phyloP scores from a whole-genome alignment of 2,113 vertebrate species.

The Falco punctatus region DNA sequence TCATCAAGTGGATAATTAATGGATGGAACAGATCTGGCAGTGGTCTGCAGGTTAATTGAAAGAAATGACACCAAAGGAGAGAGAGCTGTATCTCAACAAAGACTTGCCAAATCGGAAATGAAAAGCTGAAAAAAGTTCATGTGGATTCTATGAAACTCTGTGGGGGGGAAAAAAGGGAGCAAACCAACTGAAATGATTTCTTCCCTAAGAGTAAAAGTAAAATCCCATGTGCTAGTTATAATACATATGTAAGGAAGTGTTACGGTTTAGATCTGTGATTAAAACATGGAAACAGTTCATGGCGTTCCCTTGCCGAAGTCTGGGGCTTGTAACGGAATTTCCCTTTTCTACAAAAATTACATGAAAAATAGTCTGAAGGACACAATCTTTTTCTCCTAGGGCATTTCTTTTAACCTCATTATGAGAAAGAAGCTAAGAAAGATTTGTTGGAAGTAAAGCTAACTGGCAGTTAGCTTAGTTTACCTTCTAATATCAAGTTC shows the following conservation, averaged over 20 bases:
- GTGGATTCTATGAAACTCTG: neutral
- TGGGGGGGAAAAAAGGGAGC: fast-evolving
- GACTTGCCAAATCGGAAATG: neutral
- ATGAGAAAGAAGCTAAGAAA: neutral
- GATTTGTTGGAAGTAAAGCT: neutral
- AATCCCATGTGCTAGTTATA: neutral
- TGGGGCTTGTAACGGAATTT: neutral
- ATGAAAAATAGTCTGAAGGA: neutral
- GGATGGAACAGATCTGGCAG: neutral
- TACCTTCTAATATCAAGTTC: neutral
- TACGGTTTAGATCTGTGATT: neutral
- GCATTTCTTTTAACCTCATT: neutral
- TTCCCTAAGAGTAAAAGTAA: neutral
- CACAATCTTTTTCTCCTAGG: neutral
- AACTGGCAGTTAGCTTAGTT: neutral
- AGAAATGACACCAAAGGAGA: neutral
- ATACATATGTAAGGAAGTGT: neutral
- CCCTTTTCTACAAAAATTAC: neutral
- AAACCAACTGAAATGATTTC: neutral
- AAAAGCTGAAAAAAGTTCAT: neutral
- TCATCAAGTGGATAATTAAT: neutral
- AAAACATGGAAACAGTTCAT: neutral
- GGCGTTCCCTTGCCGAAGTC: neutral
- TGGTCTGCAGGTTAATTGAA: neutral
- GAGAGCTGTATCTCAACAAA: neutral